Evolutionary conservation across 2,888 invertebrate species (phyloP).

Genomic region (Cerastoderma edule): DNA sequence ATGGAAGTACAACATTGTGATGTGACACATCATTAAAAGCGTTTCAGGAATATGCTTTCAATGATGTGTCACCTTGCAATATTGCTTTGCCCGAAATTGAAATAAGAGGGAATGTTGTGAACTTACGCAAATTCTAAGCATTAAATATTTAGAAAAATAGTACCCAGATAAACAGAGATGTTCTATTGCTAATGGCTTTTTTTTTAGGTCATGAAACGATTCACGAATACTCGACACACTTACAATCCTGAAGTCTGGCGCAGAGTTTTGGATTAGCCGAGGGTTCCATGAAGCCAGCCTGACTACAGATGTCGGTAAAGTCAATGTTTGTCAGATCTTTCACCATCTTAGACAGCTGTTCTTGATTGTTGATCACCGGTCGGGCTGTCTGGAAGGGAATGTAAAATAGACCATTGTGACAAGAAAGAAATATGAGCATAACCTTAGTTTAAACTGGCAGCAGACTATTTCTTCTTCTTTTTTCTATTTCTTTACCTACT

Average conservation of each 20-base stretch:
- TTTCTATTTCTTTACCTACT: background rate
- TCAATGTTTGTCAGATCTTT: constrained; percentile 70
- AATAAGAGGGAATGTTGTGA: no score
- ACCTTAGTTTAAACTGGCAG: background rate
- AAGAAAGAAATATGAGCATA: background rate
- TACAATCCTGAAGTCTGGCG: constrained; percentile 63
- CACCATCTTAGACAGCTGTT: constrained; percentile 68
- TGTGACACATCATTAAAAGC: no score
- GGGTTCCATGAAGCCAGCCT: constrained; percentile 68
- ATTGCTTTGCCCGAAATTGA: no score
- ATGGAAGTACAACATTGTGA: no score
- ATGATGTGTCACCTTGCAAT: no score
- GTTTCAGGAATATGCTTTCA: no score
- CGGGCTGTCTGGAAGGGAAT: constrained; percentile 66
- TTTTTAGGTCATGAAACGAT: no score
- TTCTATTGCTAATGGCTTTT: no score
- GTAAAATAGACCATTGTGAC: background rate
- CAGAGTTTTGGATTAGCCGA: constrained; percentile 55
- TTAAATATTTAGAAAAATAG: no score
- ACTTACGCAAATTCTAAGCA: no score
- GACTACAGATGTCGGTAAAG: constrained; percentile 69
- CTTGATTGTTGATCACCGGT: constrained; percentile 68
- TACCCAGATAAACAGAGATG: no score
- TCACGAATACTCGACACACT: constrained; percentile 30
- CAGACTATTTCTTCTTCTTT: background rate